Percentiles rank a stretch among this genome's conserved stretches.
phyloP scores from a whole-genome alignment of 2,888 invertebrate genomes.

The Watsonalla cultraria region DNA sequence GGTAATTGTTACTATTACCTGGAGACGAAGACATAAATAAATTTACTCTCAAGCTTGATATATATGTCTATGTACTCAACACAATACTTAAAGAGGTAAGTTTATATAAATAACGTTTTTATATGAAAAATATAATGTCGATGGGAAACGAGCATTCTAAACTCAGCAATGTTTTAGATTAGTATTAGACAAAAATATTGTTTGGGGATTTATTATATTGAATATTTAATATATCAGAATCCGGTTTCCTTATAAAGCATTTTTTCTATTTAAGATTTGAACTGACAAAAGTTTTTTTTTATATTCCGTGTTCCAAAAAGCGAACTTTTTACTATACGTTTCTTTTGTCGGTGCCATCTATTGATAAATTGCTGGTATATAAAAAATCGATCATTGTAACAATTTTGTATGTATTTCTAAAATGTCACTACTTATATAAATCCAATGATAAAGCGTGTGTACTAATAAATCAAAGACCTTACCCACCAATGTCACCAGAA shows the following conservation, averaged over 20 bases:
- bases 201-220: conserved; percentile 21
- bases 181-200: conserved; percentile 18
- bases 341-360: conserved; percentile 51
- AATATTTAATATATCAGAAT: conserved; percentile 21
- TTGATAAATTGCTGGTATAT: conserved; percentile 12
- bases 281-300: conserved; percentile 33
- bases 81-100: conserved; percentile 32
- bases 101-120: conserved; percentile 33
- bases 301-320: conserved; percentile 25
- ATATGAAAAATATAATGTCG: conserved; percentile 30
- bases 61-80: conserved; percentile 28
- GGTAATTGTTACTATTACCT: conserved; percentile 62
- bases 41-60: too few species aligned
- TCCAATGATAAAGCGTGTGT: conserved; percentile 48
- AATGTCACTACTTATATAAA: conserved; percentile 29
- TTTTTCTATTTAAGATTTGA: conserved; percentile 14
- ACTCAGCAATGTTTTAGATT: conserved; percentile 25
- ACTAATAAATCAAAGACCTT: conserved; percentile 62
- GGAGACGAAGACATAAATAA: conserved; percentile 42
- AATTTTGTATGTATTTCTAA: conserved; percentile 32
- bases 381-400: conserved; percentile 12
- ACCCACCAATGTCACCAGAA: conserved; percentile 75
- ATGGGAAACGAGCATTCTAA: conserved; percentile 16
- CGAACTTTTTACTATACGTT: conserved; percentile 31
- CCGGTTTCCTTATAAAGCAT: conserved; percentile 29